Evolutionary conservation across 2,797 vertebrate species (phyloP).

Genomic region (Triplophysa bombifrons): DNA sequence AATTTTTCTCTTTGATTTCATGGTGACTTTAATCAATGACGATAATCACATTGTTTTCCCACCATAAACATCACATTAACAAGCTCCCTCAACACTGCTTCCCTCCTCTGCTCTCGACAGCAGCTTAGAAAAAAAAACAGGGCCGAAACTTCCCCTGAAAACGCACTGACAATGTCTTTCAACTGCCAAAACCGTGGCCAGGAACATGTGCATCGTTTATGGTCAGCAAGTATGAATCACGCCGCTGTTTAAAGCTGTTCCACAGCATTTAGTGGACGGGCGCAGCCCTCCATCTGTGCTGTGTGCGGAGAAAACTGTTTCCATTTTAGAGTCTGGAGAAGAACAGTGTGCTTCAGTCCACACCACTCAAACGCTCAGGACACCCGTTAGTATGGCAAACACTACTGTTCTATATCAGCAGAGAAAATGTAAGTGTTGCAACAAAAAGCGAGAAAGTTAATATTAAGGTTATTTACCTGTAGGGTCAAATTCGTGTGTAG

Average conservation of each 20-base stretch:
- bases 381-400: slow-evolving; percentile 15
- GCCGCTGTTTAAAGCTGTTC: slow-evolving; percentile 45
- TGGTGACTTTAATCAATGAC: neutral
- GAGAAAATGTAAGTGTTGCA: slow-evolving; percentile 35
- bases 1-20: too few species aligned
- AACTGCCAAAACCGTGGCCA: slow-evolving; percentile 45
- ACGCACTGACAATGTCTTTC: slow-evolving; percentile 41
- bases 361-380: slow-evolving; percentile 47
- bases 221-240: slow-evolving; percentile 57
- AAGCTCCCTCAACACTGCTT: slow-evolving; percentile 3
- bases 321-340: slow-evolving; percentile 37
- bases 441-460: neutral
- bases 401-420: slow-evolving; percentile 27
- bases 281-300: slow-evolving; percentile 42
- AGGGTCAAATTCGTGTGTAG: slow-evolving; percentile 91
- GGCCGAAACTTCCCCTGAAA: slow-evolving; percentile 19
- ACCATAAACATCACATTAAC: slow-evolving; percentile 36
- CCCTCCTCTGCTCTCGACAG: slow-evolving; percentile 15
- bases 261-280: slow-evolving; percentile 40
- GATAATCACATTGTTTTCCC: slow-evolving; percentile 20
- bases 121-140: slow-evolving; percentile 32
- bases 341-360: slow-evolving; percentile 35
- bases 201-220: slow-evolving; percentile 57
- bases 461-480: slow-evolving; percentile 82
- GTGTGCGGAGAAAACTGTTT: slow-evolving; percentile 36